Percentiles rank a stretch among this genome's conserved stretches.
Evolutionary conservation across 1,140 invertebrate genomes (phyloP).

Genomic region (Panulirus ornatus): DNA sequence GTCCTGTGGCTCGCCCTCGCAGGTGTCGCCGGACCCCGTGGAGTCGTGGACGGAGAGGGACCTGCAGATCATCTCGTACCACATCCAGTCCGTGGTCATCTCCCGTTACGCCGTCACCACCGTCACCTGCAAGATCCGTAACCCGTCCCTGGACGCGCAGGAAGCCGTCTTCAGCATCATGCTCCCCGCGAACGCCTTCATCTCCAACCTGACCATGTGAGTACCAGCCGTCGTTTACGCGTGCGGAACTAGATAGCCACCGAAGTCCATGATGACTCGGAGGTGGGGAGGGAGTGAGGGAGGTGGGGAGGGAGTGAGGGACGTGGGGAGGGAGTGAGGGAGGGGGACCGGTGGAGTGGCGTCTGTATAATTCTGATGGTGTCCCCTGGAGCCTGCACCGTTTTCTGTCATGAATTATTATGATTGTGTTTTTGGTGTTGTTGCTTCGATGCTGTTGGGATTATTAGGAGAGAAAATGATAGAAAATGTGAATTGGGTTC

Average conservation of each 20-base stretch:
- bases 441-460: too few species aligned
- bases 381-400: too few species aligned
- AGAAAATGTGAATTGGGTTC: too few species aligned
- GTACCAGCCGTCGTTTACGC: not conserved
- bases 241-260: too few species aligned
- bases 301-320: too few species aligned
- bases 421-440: too few species aligned
- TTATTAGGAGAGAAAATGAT: too few species aligned
- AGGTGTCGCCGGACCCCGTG: not conserved
- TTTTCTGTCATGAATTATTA: too few species aligned
- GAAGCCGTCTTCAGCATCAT: constrained; percentile 71
- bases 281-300: too few species aligned
- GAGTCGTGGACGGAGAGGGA: not conserved
- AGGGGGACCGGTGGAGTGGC: not conserved
- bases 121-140: constrained; percentile 71
- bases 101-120: constrained; percentile 75
- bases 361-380: too few species aligned
- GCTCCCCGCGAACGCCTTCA: constrained; percentile 72
- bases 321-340: too few species aligned
- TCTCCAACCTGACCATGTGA: constrained; percentile 74
- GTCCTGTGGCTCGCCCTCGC: not conserved
- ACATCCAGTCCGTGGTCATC: constrained; percentile 73
- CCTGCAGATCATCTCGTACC: constrained; percentile 71
- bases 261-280: too few species aligned
- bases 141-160: constrained; percentile 53